phyloP scores from a whole-genome alignment of 2,113 vertebrate genomes.

The Notothenia rossii region DNA sequence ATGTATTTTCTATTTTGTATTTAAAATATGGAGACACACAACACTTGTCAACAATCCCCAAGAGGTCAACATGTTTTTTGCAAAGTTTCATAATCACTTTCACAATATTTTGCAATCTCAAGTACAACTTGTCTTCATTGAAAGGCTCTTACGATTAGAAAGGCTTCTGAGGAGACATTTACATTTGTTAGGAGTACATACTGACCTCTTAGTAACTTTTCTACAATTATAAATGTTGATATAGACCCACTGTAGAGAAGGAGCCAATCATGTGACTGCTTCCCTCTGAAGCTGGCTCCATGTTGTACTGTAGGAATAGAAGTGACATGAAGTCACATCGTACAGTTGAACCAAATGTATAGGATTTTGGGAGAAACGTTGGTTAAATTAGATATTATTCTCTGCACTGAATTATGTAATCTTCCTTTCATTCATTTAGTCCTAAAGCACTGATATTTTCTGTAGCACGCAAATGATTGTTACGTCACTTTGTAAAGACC shows the following conservation, averaged over 20 bases:
- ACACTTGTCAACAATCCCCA: conserved; percentile 17
- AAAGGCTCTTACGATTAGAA: conserved; percentile 21
- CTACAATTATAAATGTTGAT: conserved; percentile 16
- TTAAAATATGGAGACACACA: conserved; percentile 31
- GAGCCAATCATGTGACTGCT: conserved; percentile 20
- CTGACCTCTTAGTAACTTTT: conserved; percentile 2
- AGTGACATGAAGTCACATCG: conserved; percentile 16
- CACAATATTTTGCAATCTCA: conserved; percentile 31
- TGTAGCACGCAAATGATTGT: conserved; percentile 66
- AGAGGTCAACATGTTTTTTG: conserved; percentile 28
- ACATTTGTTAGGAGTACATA: conserved; percentile 28
- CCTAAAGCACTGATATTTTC: conserved; percentile 66
- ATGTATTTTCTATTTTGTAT: conserved; percentile 42
- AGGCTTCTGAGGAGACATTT: background rate
- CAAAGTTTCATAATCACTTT: conserved; percentile 34
- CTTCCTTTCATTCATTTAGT: conserved; percentile 53
- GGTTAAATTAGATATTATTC: conserved; percentile 23
- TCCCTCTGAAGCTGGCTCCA: conserved; percentile 10
- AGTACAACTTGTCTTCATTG: conserved; percentile 21
- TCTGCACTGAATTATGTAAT: conserved; percentile 70
- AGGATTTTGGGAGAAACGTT: conserved; percentile 34
- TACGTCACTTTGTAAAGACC: conserved; percentile 53
- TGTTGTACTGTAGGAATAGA: conserved; percentile 3
- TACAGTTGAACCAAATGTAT: conserved; percentile 13
- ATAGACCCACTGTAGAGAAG: background rate